These are phyloP conservation scores for Gymnothorax javanicus DNA, from an alignment of 2,797 vertebrate species.

Conservation along the genomic window DNA sequence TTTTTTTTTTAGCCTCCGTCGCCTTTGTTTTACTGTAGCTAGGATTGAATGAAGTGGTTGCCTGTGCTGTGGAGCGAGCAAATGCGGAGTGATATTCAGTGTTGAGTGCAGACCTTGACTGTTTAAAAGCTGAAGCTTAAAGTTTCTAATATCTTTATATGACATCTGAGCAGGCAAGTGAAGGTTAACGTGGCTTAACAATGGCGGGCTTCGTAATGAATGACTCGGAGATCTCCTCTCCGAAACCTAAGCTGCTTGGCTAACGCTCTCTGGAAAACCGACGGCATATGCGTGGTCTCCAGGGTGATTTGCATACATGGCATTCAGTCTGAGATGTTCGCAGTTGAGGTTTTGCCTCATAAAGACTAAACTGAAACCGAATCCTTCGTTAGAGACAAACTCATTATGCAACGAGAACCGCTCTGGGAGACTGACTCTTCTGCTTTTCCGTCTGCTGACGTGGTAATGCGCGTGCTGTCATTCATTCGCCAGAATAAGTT, in stretches of 20 bases:
- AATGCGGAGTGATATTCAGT: not conserved
- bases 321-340: not conserved
- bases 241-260: not conserved
- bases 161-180: not conserved
- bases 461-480: conserved; percentile 21
- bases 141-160: not conserved
- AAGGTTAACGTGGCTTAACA: not conserved
- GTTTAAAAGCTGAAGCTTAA: not conserved
- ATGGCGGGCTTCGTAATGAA: not conserved
- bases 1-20: not conserved
- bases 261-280: not conserved
- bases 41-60: not conserved
- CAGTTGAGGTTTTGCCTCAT: not conserved
- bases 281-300: not conserved
- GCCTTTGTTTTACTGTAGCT: not conserved
- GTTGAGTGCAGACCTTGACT: not conserved
- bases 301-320: not conserved
- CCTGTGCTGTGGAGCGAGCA: not conserved
- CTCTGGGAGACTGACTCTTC: not conserved
- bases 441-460: conserved; percentile 39
- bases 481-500: not conserved
- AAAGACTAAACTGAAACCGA: not conserved
- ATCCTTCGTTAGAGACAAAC: not conserved
- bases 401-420: not conserved
- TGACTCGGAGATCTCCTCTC: not conserved